Evolutionary conservation across 2,797 vertebrate genomes (phyloP), one percentile per base, ranked within the genome.

Genomic region (Typhlichthys eigenmanni): DNA sequence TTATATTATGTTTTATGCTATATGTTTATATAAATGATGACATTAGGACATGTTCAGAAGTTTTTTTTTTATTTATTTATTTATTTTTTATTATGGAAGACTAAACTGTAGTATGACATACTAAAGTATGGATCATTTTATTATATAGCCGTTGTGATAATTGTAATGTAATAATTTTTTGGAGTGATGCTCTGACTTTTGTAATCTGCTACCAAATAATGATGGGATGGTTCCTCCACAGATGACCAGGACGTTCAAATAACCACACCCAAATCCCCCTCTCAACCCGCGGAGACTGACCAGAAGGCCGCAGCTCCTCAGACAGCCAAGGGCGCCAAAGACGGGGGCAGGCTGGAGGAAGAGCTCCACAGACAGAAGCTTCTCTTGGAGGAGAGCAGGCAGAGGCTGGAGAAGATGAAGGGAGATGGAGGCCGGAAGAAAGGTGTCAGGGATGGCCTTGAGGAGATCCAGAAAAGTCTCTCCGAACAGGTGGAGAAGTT

Each of bases 311-410:
- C 73, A n/a, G 78, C 45, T 17, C 72, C 81, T 11, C 83, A 85
- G 29, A 71, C 57, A 64, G 68, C 11, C 59, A 60, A 62, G 69
- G 78, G 76, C 16, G 12, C 38, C 5, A 13, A 32, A 4, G 55
- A 71, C 3, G 62, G 76, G 53, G 58, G 60, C 53, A 58, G 51
- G 48, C 47, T 88, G 54, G 83, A 82, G 69, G 75, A 85, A 1
- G 89, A 89, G 64, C 90, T 92, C 12, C 64, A 85, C 46, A 86
- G 85, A 56, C 91, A 92, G 77, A 92, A 84, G 58, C 56, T 34
- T 51, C 90, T 91, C 4, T 55, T 92, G 64, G 90, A 92, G 51
- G 87, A 92, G 65, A 92, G 90, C 80, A 78, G 79, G 65, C 84
- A 80, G 60, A 82, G 91, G 54, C 80, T 93, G 74, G 81, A 88